Evolutionary conservation across 2,888 invertebrate species (phyloP).

Genomic region (Eristalis arbustorum): DNA sequence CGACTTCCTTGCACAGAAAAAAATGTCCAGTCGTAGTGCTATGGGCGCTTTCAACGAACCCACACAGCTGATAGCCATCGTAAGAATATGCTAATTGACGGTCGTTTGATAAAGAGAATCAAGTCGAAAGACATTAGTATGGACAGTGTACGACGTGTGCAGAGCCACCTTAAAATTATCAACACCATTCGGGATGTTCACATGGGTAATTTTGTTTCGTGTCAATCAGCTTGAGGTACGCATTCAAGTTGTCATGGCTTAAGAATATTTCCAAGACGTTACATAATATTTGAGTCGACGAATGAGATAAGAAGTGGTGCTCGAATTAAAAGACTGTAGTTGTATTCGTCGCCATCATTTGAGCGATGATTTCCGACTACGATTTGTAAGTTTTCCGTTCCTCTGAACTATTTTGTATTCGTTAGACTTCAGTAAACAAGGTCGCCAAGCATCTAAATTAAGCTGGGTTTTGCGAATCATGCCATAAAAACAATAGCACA

Average conservation of each 20-base stretch:
- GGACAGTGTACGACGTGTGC: constrained; percentile 20
- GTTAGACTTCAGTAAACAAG: constrained; percentile 26
- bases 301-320: constrained; percentile 2
- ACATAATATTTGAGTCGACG: constrained; percentile 30
- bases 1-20: constrained; percentile 48
- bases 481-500: constrained; percentile 40
- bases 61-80: constrained; percentile 62
- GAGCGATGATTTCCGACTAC: constrained; percentile 27
- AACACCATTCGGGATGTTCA: constrained; percentile 28
- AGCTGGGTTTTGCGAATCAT: constrained; percentile 34
- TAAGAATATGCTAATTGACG: constrained; percentile 59
- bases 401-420: constrained; percentile 52
- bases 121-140: constrained; percentile 54
- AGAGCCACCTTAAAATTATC: constrained; percentile 49
- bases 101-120: constrained; percentile 32
- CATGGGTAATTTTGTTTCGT: constrained; percentile 29
- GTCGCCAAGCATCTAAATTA: constrained; percentile 53
- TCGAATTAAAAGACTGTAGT: constrained; percentile 8
- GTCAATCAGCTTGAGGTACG: not conserved
- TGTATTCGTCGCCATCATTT: not conserved
- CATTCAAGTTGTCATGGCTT: not conserved
- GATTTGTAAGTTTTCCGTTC: constrained; percentile 39
- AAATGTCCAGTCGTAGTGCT: constrained; percentile 11
- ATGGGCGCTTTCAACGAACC: constrained; percentile 50
- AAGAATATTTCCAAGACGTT: constrained; percentile 17